Base-by-base conservation (phyloP, 1,140 invertebrate species). In the Hyles vespertilio region DNA sequence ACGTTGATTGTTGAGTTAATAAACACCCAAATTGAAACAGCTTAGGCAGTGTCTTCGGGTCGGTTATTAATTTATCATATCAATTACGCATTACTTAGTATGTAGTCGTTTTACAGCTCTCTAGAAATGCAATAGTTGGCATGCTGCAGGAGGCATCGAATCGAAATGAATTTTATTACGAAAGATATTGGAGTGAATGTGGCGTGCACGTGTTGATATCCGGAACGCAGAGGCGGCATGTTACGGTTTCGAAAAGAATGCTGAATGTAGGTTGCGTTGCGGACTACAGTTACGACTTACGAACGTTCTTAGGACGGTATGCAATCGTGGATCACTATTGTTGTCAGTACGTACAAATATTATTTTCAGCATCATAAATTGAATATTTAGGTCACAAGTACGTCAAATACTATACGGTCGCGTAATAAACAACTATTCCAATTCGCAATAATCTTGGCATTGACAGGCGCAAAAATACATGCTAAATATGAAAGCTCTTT, bases 181-280 rank as follows among this genome's bases (percentile, higher is more conserved):
- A 70, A 63, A 52, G 65, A 58, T 64, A 71, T 79, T 83, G 72
- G 69, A 72, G 62, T 77, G 74, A 88, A 74, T 79, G 60, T 84
- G 60, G 79, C 77, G 53, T 82, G 84, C 63, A 55, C 66, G 63
- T 65, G 54, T 65, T 56, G 8, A 69, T 74, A 87, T 86, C 84
- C 83, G 83, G 83, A 79, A 84, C 83, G 81, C 77, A 79, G 75
- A 85, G 79, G 65, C 79, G 78, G 81, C 79, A 74, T 86, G 82
- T 84, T 88, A 88, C 85, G 82, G 85, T 88, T 88, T 85, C 77
- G 78, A 82, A 88, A 88, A 88, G 84, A 88, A 88, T 88, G 79
- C 78, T 71, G 82, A 85, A 85, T 86, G 83, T 85, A 82, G 83
- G 84, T 87, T 87, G 82, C 72, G 77, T 74, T 78, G 69, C 74